These are phyloP conservation scores for Tridacna crocea DNA, from an alignment of 2,888 invertebrate genomes.

Conservation along the genomic window DNA sequence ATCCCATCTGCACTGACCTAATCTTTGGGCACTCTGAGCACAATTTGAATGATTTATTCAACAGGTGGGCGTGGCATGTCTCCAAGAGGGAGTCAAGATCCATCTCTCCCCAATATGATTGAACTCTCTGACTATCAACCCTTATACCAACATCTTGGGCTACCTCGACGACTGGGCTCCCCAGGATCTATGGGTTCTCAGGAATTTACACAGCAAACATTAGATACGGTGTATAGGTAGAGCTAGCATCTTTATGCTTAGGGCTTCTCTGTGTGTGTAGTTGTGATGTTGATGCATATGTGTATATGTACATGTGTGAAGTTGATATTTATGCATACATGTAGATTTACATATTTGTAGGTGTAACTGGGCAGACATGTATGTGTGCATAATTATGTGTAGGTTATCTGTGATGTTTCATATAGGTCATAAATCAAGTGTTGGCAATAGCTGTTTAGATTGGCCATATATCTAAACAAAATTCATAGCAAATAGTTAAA, in stretches of 20 bases:
- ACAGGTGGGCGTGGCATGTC: conserved; percentile 45
- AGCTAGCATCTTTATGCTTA: conserved; percentile 57
- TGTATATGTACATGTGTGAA: background rate
- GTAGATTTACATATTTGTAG: background rate
- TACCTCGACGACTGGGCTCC: conserved; percentile 67
- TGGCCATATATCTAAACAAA: too few species aligned
- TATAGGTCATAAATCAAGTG: too few species aligned
- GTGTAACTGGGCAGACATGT: too few species aligned
- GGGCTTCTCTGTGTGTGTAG: background rate
- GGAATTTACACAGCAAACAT: conserved; percentile 61
- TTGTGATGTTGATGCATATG: background rate
- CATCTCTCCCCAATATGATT: conserved; percentile 63
- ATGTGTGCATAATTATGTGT: too few species aligned
- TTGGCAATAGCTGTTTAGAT: too few species aligned
- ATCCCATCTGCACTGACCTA: too few species aligned
- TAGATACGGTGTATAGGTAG: conserved; percentile 76
- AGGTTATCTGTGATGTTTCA: too few species aligned
- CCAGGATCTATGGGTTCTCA: conserved; percentile 51
- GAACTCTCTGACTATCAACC: conserved; percentile 69
- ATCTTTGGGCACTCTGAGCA: background rate
- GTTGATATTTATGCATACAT: background rate
- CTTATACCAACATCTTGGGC: conserved; percentile 65
- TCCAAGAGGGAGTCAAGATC: conserved; percentile 24
- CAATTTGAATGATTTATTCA: conserved; percentile 19
- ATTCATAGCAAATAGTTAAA: too few species aligned